These are phyloP conservation scores for Drosophila nasuta DNA, from an alignment of 1,140 invertebrate species.

Conservation along the genomic window DNA sequence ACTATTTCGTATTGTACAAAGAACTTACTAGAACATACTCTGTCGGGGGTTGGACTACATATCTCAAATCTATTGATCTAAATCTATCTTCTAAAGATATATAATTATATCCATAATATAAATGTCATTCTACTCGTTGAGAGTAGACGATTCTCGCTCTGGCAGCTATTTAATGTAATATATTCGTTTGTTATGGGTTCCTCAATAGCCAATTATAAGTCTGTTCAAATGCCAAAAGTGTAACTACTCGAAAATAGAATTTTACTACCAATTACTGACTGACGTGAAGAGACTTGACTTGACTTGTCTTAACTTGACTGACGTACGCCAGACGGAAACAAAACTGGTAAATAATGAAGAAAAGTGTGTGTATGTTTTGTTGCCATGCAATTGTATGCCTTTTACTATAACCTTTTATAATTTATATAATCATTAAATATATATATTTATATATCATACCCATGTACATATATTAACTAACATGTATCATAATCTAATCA, in stretches of 20 bases:
- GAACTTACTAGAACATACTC: constrained; percentile 37
- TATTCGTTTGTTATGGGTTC: not conserved
- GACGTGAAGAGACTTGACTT: constrained; percentile 27
- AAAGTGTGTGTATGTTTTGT: constrained; percentile 81
- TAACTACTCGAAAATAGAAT: constrained; percentile 4
- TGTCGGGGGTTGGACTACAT: constrained; percentile 45
- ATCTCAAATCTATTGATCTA: constrained; percentile 15
- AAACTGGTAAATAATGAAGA: constrained; percentile 30
- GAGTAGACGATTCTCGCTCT: not conserved
- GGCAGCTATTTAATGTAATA: constrained; percentile 9
- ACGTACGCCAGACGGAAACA: constrained; percentile 26
- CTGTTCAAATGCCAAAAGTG: not conserved
- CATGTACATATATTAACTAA: constrained; percentile 18
- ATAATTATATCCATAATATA: not conserved
- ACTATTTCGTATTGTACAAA: constrained; percentile 30
- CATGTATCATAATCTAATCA: constrained; percentile 8
- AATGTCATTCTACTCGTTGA: not conserved
- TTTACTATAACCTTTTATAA: constrained; percentile 68
- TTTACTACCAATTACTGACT: constrained; percentile 15
- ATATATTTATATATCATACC: constrained; percentile 22
- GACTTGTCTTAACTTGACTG: constrained; percentile 29
- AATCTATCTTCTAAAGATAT: not conserved
- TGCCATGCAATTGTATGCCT: constrained; percentile 80
- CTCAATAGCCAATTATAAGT: not conserved
- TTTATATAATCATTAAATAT: constrained; percentile 35